These are phyloP conservation scores for Betta splendens DNA, from an alignment of 2,797 vertebrate genomes.

Conservation along the genomic window DNA sequence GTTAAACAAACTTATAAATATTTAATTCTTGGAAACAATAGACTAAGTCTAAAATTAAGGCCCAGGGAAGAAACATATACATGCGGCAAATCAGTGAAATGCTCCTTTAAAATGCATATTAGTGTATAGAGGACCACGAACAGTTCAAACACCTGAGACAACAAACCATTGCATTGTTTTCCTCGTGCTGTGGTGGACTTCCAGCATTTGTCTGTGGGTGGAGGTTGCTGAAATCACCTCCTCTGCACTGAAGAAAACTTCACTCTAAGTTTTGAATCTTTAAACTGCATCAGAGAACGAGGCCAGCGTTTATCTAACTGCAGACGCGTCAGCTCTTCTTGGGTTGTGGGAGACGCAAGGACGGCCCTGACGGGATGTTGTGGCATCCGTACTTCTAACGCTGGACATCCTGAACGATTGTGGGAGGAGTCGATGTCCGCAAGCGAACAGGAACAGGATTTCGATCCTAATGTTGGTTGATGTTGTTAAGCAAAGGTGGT, in stretches of 20 bases:
- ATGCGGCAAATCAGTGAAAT: background rate
- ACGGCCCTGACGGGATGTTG: no score
- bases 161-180: background rate
- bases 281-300: background rate
- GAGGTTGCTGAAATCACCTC: constrained; percentile 17
- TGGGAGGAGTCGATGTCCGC: no score
- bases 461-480: no score
- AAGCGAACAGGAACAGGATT: no score
- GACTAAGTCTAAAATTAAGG: no score
- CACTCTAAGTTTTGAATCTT: constrained; percentile 2
- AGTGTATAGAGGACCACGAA: background rate
- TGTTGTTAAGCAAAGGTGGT: no score
- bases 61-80: no score
- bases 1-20: background rate
- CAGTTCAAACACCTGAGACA: constrained; percentile 13
- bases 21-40: background rate
- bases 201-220: constrained; percentile 3
- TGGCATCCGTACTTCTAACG: no score
- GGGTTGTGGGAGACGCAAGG: no score
- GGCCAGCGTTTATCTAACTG: constrained; percentile 5
- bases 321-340: no score
- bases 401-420: no score
- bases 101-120: background rate
- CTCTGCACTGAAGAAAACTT: constrained; percentile 15
- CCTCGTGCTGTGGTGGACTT: background rate